Evolutionary conservation across 2,888 invertebrate species (phyloP).

Genomic region (Nemoura dubitans): DNA sequence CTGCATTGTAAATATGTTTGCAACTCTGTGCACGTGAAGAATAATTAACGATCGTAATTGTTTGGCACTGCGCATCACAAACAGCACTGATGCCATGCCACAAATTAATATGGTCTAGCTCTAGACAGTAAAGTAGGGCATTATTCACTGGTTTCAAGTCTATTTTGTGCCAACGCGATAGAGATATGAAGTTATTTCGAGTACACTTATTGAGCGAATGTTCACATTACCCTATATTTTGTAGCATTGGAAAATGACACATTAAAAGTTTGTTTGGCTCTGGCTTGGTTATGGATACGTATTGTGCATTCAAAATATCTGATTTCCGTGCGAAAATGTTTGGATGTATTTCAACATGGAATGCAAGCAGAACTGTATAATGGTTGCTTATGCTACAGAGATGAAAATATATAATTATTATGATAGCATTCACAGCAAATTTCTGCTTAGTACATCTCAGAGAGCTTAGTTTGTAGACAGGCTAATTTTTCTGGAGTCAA

Average conservation of each 20-base stretch:
- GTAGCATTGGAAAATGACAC: background rate
- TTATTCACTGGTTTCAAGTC: background rate
- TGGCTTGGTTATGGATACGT: background rate
- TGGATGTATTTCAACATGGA: no score
- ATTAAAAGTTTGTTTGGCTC: background rate
- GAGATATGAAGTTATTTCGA: background rate
- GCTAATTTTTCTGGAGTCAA: no score
- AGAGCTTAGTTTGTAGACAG: no score
- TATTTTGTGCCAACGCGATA: background rate
- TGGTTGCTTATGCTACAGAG: no score
- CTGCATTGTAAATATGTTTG: background rate
- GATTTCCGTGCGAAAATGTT: background rate
- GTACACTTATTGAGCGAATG: background rate
- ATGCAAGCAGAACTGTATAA: no score
- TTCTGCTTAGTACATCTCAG: no score
- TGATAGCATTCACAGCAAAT: no score
- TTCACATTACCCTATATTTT: background rate
- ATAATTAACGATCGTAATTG: background rate
- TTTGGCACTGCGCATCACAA: background rate
- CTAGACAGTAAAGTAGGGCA: background rate
- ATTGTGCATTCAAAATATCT: background rate
- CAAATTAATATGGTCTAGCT: background rate
- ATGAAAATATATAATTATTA: no score
- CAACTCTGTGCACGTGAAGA: background rate
- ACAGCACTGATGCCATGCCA: background rate